Evolutionary conservation across 2,113 vertebrate species (phyloP).

Genomic region (Monarcha castaneiventris): DNA sequence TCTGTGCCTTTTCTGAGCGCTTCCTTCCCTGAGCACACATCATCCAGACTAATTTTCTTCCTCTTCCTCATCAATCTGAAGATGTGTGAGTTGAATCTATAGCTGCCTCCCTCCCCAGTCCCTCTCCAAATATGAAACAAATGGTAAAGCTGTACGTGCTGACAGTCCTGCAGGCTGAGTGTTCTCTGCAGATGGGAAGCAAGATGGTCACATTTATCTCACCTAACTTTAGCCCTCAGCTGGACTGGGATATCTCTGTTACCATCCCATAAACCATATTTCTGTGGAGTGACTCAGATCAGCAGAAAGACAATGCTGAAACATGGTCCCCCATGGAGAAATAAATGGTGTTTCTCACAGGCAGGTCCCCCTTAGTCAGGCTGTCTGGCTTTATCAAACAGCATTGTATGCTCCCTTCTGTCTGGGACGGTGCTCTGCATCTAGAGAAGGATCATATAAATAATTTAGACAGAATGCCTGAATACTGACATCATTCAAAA

Average conservation of each 20-base stretch:
- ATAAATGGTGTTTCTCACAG: background rate
- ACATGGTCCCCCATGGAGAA: background rate
- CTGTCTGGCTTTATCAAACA: background rate
- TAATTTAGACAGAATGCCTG: background rate
- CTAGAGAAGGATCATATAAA: background rate
- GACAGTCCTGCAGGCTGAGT: background rate
- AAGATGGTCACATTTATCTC: background rate
- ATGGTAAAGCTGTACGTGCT: background rate
- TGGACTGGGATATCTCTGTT: background rate
- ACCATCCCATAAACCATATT: background rate
- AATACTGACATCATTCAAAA: background rate
- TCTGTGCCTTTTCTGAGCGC: background rate
- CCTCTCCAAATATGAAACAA: conserved; percentile 34
- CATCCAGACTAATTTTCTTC: conserved; percentile 47
- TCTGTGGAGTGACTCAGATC: background rate
- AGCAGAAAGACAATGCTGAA: background rate
- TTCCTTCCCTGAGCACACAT: conserved; percentile 54
- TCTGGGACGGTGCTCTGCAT: background rate
- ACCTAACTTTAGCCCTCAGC: background rate
- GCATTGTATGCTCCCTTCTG: background rate
- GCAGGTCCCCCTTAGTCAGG: background rate
- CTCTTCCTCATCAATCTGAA: conserved; percentile 38
- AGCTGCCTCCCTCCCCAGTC: background rate
- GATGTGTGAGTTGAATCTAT: conserved; percentile 7
- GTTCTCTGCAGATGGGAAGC: background rate